phyloP scores from a whole-genome alignment of 1,140 invertebrate species.

The Nasonia vitripennis region DNA sequence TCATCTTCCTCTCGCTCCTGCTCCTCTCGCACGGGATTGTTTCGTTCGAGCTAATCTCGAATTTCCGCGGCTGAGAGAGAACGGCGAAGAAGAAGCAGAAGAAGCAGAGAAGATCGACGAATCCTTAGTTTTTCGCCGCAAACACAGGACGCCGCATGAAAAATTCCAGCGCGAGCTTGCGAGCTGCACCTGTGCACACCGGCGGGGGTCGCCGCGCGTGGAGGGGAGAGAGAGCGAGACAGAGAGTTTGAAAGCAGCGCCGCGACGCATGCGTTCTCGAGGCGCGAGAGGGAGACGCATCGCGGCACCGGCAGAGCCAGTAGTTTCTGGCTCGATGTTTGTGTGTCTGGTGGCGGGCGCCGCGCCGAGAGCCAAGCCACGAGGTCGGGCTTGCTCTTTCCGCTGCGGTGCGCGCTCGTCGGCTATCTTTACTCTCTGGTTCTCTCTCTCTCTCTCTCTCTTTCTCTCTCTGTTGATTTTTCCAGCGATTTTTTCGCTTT shows the following conservation, averaged over 20 bases:
- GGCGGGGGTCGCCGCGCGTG: slow-evolving; percentile 45
- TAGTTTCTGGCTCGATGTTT: slow-evolving; percentile 74
- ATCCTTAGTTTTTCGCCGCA: neutral
- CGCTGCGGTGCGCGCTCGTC: neutral
- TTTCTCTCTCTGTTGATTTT: neutral
- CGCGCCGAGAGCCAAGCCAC: slow-evolving; percentile 54
- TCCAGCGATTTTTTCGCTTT: neutral
- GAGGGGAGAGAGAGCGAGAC: slow-evolving; percentile 59
- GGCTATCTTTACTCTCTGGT: neutral
- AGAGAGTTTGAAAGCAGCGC: slow-evolving; percentile 65
- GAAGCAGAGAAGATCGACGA: neutral
- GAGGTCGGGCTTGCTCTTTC: slow-evolving; percentile 53
- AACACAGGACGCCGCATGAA: slow-evolving; percentile 1
- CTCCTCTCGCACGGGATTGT: slow-evolving; percentile 27
- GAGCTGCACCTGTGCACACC: slow-evolving; percentile 25
- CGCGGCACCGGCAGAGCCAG: slow-evolving; percentile 54
- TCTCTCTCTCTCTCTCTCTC: neutral
- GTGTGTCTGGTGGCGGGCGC: slow-evolving; percentile 69
- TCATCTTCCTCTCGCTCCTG: neutral
- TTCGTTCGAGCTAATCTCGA: neutral
- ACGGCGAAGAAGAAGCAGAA: neutral
- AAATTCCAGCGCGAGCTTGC: slow-evolving; percentile 5
- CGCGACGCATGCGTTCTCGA: slow-evolving; percentile 70
- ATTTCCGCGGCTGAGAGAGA: neutral
- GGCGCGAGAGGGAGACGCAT: slow-evolving; percentile 64